Base-by-base conservation (phyloP, 2,888 invertebrate species). In the Crepidodera aurea region DNA sequence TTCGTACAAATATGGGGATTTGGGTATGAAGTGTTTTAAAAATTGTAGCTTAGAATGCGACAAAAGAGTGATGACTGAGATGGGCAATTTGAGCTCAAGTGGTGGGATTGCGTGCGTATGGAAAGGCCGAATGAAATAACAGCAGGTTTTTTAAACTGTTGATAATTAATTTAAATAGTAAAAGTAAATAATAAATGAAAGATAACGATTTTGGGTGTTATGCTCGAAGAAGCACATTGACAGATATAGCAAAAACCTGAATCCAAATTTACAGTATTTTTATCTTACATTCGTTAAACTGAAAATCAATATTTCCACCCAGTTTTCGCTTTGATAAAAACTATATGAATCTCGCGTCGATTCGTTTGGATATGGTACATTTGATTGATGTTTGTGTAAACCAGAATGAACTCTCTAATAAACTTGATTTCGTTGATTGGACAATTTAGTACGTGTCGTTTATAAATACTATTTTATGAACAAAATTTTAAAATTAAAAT, bases 331-430 rank as follows among this genome's bases (percentile, higher is more conserved):
- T 12, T 37, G 37, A 37, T 37, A 37, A 37, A 37, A 37, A 37
- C 12, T 7, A 15, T 4, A 12, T 37, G 37, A 37, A 13, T 15
- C 4, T 3, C 37, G 22, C 6, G 22, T 22, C 29, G 29, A 29
- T 29, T 8, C 13, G 2, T 37, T 13, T 4, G 15, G 37, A 37
- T 13, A 37, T 13, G 37, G 4, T 37, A 7, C 37, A 37, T 10
- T 19, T 44, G 44, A 44, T 44, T 44, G 44, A 44, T 44, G 44
- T 44, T 44, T 22, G 22, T 22, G 22, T 44, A 44, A 44, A 22
- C 44, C 44, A n/a, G 44, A 29, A 44, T 25, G 22, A 44, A 44
- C 44, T 19, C 42, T 15, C 15, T 44, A 44, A 44, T 44, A n/a
- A 44, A 44, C n/a, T 22, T 25, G 19, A 44, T 44, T 44, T 44